A percentile compares a stretch with the other conserved stretches of the same genome.
phyloP scores from a whole-genome alignment of 2,113 vertebrate genomes.

The Xyrauchen texanus region DNA sequence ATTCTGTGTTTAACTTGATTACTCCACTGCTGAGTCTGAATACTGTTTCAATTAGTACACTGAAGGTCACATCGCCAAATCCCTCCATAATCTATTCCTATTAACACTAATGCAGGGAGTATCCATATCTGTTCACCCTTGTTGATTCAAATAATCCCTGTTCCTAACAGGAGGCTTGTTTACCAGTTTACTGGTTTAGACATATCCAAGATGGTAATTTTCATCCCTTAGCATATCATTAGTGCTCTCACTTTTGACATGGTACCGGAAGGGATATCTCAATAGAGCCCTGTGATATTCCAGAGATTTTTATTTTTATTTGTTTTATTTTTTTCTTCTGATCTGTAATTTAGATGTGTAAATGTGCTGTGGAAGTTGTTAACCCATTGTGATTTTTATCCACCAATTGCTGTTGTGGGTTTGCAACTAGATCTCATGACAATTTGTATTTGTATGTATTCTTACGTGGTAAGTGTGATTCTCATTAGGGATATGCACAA shows the following conservation, averaged over 20 bases:
- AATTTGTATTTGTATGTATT: too few species aligned
- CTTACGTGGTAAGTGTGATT: too few species aligned
- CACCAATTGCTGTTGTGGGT: too few species aligned
- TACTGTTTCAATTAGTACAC: constrained; percentile 99
- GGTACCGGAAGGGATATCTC: constrained; percentile 81
- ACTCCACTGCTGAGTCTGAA: constrained; percentile 99
- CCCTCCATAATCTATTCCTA: constrained; percentile 99
- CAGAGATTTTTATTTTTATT: constrained; percentile 73
- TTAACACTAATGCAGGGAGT: constrained; percentile 99
- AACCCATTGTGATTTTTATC: too few species aligned
- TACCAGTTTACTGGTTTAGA: constrained; percentile 94
- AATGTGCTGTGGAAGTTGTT: too few species aligned
- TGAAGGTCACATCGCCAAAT: constrained; percentile 99
- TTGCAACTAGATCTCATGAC: too few species aligned
- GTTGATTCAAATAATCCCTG: constrained; percentile 99
- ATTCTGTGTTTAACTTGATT: constrained; percentile 99
- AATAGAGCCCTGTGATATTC: constrained; percentile 73
- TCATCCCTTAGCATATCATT: constrained; percentile 89
- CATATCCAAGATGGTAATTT: constrained; percentile 92
- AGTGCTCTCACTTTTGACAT: constrained; percentile 84
- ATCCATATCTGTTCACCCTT: constrained; percentile 99
- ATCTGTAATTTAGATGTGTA: too few species aligned
- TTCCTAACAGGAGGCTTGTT: constrained; percentile 95
- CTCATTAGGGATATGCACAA: too few species aligned
- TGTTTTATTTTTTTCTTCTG: constrained; percentile 71